phyloP scores from a whole-genome alignment of 2,113 vertebrate genomes.

The Tetraodon nigroviridis region DNA sequence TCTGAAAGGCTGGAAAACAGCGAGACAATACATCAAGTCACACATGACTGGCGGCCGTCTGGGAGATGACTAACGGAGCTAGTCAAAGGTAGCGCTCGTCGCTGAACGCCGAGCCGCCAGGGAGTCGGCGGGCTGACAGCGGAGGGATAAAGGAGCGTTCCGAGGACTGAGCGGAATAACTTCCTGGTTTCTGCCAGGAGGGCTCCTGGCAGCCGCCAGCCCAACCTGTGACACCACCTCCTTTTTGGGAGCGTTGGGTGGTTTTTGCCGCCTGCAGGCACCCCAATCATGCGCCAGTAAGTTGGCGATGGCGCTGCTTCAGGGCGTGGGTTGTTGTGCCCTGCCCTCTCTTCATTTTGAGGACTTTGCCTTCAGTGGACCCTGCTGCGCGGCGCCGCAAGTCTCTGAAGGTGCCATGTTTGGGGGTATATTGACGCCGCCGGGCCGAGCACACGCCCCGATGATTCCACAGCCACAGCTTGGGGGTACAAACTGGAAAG shows the following conservation, averaged over 20 bases:
- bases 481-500: constrained; percentile 55
- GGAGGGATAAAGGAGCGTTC: constrained; percentile 52
- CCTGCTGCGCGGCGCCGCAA: not conserved
- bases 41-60: constrained; percentile 66
- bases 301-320: too few species aligned
- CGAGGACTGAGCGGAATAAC: constrained; percentile 27
- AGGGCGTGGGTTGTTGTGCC: too few species aligned
- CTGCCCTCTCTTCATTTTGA: too few species aligned
- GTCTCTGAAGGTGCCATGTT: constrained; percentile 21
- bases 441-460: constrained; percentile 46
- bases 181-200: constrained; percentile 29
- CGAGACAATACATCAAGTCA: constrained; percentile 72
- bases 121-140: constrained; percentile 58
- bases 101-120: constrained; percentile 62
- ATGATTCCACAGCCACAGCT: constrained; percentile 50
- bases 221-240: constrained; percentile 10
- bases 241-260: too few species aligned
- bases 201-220: not conserved
- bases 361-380: too few species aligned
- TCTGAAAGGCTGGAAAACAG: constrained; percentile 58
- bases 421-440: constrained; percentile 33
- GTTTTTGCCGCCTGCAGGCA: too few species aligned
- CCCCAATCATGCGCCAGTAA: too few species aligned
- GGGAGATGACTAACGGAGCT: constrained; percentile 64
- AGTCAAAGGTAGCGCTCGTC: constrained; percentile 67